Evolutionary conservation across 1,140 invertebrate species (phyloP), one percentile per base, ranked within the genome.

Genomic region (Venturia canescens): DNA sequence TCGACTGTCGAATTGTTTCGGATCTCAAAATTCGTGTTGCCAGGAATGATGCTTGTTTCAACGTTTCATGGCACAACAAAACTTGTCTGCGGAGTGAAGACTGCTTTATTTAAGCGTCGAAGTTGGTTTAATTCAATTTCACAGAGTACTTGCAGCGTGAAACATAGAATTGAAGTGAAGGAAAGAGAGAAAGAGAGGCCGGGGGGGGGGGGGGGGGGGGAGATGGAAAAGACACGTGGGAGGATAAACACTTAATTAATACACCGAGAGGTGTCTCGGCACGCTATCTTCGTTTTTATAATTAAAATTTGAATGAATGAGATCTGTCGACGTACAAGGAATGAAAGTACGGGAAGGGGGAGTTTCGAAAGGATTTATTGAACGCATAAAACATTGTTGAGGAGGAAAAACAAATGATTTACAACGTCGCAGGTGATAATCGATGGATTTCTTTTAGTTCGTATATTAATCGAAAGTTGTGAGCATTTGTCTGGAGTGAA

Each of bases 251-350:
- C 66, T 69, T 31, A 21, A 69, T 69, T 69, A 69, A 69, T 69
- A 31, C 29, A 34, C 66, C 5, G 26, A 29, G 29, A 69, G 66
- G 0, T 0, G 66, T 69, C 13, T 69, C 66, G 29, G 2, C 13
- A 31, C 9, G 66, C 29, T 18, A 69, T 31, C 66, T 31, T 69
- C 5, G 66, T 69, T 69, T 31, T 69, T 69, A 31, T 31, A 69
- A 69, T 69, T 69, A 69, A 69, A 69, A 18, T 31, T 69, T 69
- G 9, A 31, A 69, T 69, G 29, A 69, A 69, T 69, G 66, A 69
- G 66, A 69, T 31, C 29, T 34, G 29, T 69, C 66, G 15, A 4
- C 3, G 29, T 69, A 31, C 13, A 18, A 69, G 29, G 15, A 69
- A 69, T 27, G 21, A 69, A 69, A 63, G 60, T 15, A 63, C 66